A percentile compares a stretch with the other conserved stretches of the same genome.
Conservation (phyloP, 2,113 vertebrate genomes). For the Paramisgurnus dabryanus region DNA sequence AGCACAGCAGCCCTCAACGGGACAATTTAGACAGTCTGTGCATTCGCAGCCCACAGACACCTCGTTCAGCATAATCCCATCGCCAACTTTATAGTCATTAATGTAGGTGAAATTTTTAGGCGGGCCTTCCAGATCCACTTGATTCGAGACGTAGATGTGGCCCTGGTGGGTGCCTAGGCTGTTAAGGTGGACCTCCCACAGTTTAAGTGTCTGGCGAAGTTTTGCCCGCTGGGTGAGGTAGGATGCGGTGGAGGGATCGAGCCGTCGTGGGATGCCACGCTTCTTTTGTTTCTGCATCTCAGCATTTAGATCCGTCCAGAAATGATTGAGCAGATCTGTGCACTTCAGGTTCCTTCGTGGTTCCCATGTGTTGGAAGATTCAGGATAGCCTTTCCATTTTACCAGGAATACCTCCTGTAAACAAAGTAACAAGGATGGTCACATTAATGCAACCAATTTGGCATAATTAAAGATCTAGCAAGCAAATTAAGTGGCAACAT, state of each 20-base stretch:
- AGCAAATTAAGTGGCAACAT: no score
- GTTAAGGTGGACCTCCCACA: slow-evolving; percentile 78
- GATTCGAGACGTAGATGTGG: slow-evolving; percentile 75
- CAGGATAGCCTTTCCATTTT: slow-evolving; percentile 78
- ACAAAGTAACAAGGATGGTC: neutral
- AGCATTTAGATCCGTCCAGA: slow-evolving; percentile 75
- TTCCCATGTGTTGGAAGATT: slow-evolving; percentile 77
- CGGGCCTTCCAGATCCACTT: slow-evolving; percentile 80
- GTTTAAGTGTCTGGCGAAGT: slow-evolving; percentile 71
- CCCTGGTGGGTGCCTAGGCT: slow-evolving; percentile 72
- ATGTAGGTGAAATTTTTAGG: slow-evolving; percentile 80
- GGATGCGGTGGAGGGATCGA: slow-evolving; percentile 68
- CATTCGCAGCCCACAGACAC: slow-evolving; percentile 80
- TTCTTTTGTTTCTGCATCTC: slow-evolving; percentile 65
- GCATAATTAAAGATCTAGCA: no score
- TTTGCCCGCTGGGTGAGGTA: slow-evolving; percentile 76
- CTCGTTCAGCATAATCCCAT: slow-evolving; percentile 73
- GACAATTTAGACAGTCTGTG: slow-evolving; percentile 71
- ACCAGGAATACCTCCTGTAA: slow-evolving; percentile 76
- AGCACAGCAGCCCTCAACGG: slow-evolving; percentile 74
- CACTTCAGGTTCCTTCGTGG: slow-evolving; percentile 78
- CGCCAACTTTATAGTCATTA: slow-evolving; percentile 80
- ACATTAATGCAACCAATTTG: no score
- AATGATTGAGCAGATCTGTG: slow-evolving; percentile 71
- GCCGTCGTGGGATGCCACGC: slow-evolving; percentile 57